Conservation (phyloP, 2,888 invertebrate genomes). For the Tricholauxania praeusta region DNA sequence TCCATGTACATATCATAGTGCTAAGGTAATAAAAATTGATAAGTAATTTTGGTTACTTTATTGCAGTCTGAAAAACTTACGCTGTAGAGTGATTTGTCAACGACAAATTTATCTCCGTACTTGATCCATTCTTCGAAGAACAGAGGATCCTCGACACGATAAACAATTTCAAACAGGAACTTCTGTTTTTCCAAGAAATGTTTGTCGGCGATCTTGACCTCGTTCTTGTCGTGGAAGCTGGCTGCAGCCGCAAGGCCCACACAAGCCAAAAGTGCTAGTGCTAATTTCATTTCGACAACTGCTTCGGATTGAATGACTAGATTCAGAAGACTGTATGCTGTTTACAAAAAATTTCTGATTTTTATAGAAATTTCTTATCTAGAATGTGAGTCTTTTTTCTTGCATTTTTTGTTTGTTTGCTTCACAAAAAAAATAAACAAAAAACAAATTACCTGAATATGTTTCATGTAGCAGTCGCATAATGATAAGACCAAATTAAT, state of each 20-base stretch:
- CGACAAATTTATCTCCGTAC: conserved; percentile 69
- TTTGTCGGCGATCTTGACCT: conserved; percentile 56
- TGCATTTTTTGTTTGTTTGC: too few species aligned
- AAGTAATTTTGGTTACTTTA: conserved; percentile 4
- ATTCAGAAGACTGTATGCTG: conserved; percentile 32
- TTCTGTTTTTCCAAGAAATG: conserved; percentile 55
- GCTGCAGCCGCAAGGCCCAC: conserved; percentile 47
- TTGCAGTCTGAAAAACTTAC: conserved; percentile 21
- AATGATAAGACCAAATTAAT: too few species aligned
- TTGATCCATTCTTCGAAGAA: conserved; percentile 59
- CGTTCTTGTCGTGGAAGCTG: conserved; percentile 47
- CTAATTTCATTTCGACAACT: conserved; percentile 49
- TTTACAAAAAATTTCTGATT: conserved; percentile 26
- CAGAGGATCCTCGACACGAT: conserved; percentile 51
- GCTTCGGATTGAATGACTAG: conserved; percentile 29
- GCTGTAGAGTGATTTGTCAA: conserved; percentile 47
- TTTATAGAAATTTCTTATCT: conserved; percentile 29
- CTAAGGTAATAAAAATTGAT: conserved; percentile 39
- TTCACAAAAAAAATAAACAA: too few species aligned
- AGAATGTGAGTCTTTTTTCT: too few species aligned
- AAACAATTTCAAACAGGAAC: conserved; percentile 57
- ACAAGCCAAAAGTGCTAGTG: conserved; percentile 48
- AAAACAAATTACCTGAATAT: not conserved
- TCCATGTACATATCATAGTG: conserved; percentile 52
- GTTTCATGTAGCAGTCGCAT: not conserved